Evolutionary conservation across 2,113 vertebrate genomes (phyloP).

Genomic region (Myiopsitta monachus): DNA sequence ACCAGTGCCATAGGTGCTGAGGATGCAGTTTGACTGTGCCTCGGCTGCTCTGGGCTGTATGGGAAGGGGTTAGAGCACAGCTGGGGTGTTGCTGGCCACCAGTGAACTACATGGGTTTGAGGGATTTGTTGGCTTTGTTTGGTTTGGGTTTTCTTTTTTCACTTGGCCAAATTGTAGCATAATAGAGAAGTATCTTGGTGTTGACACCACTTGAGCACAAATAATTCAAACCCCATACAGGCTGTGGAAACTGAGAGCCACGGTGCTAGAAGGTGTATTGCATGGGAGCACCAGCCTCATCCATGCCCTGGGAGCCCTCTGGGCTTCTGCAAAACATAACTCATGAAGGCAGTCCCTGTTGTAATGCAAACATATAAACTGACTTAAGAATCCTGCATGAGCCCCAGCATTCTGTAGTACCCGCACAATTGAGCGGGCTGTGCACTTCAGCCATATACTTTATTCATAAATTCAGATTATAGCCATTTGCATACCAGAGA

Average conservation of each 20-base stretch:
- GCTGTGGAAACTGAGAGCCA: not conserved
- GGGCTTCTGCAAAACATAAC: not conserved
- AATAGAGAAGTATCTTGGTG: not conserved
- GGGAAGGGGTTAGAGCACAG: not conserved
- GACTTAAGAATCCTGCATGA: not conserved
- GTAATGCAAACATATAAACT: not conserved
- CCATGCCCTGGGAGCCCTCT: not conserved
- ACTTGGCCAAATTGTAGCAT: fast-evolving
- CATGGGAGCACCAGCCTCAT: not conserved
- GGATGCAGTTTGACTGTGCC: not conserved
- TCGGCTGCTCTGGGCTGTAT: not conserved
- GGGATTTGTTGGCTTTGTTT: not conserved
- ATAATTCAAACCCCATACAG: not conserved
- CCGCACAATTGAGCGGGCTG: not conserved
- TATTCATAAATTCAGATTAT: constrained; percentile 29
- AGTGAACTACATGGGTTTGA: not conserved
- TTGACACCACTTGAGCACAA: not conserved
- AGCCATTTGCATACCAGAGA: constrained; percentile 16
- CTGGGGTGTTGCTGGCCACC: not conserved
- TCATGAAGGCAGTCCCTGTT: not conserved
- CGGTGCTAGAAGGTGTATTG: not conserved
- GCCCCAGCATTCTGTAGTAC: not conserved
- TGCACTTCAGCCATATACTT: not conserved
- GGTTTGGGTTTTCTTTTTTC: not conserved
- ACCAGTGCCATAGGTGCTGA: too few species aligned